phyloP scores from a whole-genome alignment of 2,113 vertebrate genomes.

The Hyperoodon ampullatus region DNA sequence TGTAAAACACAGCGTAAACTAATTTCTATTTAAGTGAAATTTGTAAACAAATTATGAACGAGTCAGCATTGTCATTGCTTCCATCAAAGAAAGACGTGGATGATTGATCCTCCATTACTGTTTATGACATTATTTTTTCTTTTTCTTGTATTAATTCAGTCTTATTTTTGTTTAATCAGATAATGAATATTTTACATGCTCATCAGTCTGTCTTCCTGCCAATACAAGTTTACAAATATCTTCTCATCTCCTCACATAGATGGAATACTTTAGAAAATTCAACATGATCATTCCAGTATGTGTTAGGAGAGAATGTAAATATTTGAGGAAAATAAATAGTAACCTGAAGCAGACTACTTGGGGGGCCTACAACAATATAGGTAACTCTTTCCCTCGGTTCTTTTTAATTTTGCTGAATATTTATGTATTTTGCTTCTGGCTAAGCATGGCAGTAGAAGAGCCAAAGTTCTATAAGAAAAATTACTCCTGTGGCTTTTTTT shows the following conservation, averaged over 20 bases:
- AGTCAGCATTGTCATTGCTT: background rate
- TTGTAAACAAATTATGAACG: background rate
- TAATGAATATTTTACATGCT: conserved; percentile 11
- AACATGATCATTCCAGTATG: conserved; percentile 38
- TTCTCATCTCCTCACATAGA: conserved; percentile 33
- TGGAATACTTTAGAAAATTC: conserved; percentile 43
- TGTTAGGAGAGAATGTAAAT: conserved; percentile 65
- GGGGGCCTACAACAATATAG: conserved; percentile 40
- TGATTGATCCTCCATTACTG: background rate
- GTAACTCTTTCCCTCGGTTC: conserved; percentile 6
- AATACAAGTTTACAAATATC: conserved; percentile 55
- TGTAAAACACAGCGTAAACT: background rate
- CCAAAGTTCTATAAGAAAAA: conserved; percentile 59
- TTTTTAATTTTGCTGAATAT: conserved; percentile 64
- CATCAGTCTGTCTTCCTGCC: background rate
- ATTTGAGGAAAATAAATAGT: conserved; percentile 69
- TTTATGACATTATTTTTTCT: background rate
- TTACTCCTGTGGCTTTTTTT: conserved; percentile 22
- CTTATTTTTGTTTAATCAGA: conserved; percentile 28
- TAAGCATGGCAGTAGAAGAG: conserved; percentile 23
- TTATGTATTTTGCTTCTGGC: conserved; percentile 67
- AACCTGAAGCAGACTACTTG: conserved; percentile 72
- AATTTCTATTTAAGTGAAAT: background rate
- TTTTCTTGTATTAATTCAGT: background rate
- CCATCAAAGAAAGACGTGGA: background rate